Evolutionary conservation across 2,113 vertebrate species (phyloP), one percentile per base, ranked within the genome.

Genomic region (Setophaga petechia): DNA sequence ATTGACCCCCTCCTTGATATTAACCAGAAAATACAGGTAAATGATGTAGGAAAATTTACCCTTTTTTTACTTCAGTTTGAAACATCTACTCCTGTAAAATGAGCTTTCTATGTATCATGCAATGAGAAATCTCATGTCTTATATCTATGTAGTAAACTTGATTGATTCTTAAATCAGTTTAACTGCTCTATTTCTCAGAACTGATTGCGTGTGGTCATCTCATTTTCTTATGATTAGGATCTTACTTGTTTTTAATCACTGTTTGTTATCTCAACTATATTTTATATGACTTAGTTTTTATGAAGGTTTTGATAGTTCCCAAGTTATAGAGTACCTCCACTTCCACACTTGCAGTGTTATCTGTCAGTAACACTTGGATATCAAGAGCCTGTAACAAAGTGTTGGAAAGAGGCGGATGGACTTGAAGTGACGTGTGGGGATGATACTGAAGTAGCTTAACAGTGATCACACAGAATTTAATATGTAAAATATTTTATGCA

Each of bases 141-240:
- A 10, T 79, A 86, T 19, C 31, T 21, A 9, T n/a, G 3, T 39
- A 75, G 30, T n/a, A 81, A 82, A 91, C 5, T 11, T 22, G 58
- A 51, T n/a, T 84, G 84, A 69, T 44, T 84, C 21, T 90, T 71
- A 46, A 90, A 91, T 80, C 12, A 31, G 11, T 72, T 80, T 78
- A 57, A 67, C 19, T 57, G 18, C 15, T 80, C 13, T 12, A 6
- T 62, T 93, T 92, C 47, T 76, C 31, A 71, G 57, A 78, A 79
- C 8, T 11, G 35, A 77, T 20, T 66, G 21, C 30, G 27, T 22
- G 30, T n/a, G 37, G 10, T 68, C 22, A 52, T 61, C 27, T 67
- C 6, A 12, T 35, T 73, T 79, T 76, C 35, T 61, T 74, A 19
- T 37, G 73, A 35, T 52, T 77, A 67, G 23, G 14, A 2, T 76